phyloP scores from a whole-genome alignment of 2,888 invertebrate species.

The Ormyrus nitidulus region DNA sequence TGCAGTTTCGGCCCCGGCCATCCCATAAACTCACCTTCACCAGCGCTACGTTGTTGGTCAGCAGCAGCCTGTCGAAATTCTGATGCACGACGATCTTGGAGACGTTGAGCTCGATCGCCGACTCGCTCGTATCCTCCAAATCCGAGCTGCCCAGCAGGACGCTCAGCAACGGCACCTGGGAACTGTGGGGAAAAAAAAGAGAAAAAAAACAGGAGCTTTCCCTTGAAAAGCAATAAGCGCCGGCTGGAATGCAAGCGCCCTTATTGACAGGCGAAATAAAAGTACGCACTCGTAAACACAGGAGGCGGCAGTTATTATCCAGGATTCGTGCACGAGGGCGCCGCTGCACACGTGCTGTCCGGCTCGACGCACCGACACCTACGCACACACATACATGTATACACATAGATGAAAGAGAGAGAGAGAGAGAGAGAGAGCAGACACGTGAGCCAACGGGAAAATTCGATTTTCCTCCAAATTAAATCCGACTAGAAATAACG shows the following conservation, averaged over 20 bases:
- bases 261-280: conserved; percentile 40
- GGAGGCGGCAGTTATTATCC: conserved; percentile 65
- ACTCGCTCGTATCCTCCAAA: neutral
- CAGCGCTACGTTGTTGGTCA: conserved; percentile 65
- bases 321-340: conserved; percentile 64
- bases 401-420: neutral
- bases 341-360: conserved; percentile 65
- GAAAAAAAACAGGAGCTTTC: neutral
- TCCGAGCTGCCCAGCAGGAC: conserved; percentile 11
- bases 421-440: no score
- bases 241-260: conserved; percentile 4
- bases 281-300: conserved; percentile 59
- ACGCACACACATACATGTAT: neutral
- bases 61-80: conserved; percentile 59
- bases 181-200: conserved; percentile 30
- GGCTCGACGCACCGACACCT: conserved; percentile 63
- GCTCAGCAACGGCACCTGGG: conserved; percentile 24
- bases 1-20: neutral
- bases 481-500: conserved; percentile 54
- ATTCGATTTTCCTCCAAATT: conserved; percentile 56
- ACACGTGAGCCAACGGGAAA: neutral
- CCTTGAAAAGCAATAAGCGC: no score
- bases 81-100: conserved; percentile 61
- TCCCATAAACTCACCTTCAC: conserved; percentile 61
- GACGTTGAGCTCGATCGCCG: conserved; percentile 50